Evolutionary conservation across 2,797 vertebrate species (phyloP).

Genomic region (Tapirus indicus): DNA sequence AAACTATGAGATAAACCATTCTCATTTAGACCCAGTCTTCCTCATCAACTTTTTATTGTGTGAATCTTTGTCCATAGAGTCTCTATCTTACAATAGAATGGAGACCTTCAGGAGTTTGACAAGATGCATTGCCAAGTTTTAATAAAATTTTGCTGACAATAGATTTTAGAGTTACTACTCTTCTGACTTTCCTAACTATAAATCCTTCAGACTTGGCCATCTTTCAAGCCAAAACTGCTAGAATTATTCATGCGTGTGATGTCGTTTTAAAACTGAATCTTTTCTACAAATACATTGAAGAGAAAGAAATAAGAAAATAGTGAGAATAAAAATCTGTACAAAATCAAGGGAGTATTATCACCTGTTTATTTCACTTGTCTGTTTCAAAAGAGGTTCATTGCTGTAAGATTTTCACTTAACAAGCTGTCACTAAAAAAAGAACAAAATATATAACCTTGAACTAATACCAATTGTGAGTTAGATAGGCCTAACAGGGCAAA

Average conservation of each 20-base stretch:
- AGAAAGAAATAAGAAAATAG: background rate
- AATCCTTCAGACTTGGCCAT: slow-evolving; percentile 68
- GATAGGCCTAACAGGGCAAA: background rate
- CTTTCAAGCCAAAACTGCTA: slow-evolving; percentile 43
- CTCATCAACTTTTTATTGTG: background rate
- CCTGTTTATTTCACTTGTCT: background rate
- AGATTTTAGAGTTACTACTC: slow-evolving; percentile 50
- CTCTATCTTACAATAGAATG: background rate
- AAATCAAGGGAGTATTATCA: background rate
- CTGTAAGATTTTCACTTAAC: background rate
- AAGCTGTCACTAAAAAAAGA: slow-evolving; percentile 5
- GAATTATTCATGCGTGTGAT: slow-evolving; percentile 65
- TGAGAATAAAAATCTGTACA: slow-evolving; percentile 33
- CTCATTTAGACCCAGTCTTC: background rate
- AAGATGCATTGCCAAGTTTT: slow-evolving; percentile 48
- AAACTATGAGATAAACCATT: background rate
- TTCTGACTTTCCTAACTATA: slow-evolving; percentile 41
- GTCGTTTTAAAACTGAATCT: slow-evolving; percentile 60
- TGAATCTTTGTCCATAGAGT: background rate
- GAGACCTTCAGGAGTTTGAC: background rate
- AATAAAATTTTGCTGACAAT: slow-evolving; percentile 59
- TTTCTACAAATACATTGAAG: slow-evolving; percentile 7
- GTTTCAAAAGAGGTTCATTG: background rate
- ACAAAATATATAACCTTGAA: background rate
- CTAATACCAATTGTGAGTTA: background rate